Base-by-base conservation (phyloP, 2,797 vertebrate species). In the Hipposideros larvatus region DNA sequence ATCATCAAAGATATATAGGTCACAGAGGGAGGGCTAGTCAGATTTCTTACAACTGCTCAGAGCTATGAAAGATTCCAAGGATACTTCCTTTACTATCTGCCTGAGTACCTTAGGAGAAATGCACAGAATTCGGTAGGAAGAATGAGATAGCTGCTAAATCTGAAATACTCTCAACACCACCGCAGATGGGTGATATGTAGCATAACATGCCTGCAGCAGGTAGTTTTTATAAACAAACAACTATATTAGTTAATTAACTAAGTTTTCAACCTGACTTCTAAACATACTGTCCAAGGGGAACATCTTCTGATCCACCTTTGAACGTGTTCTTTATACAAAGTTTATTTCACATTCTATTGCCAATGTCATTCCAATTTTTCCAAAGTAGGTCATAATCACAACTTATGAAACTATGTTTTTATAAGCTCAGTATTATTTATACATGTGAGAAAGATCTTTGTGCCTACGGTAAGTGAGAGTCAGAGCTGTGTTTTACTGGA, bases 141-240 rank as follows among this genome's bases (percentile, higher is more conserved):
- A 92, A 70, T 53, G 53, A n/a, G 16, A 51, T 6, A 84, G 22
- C 15, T 84, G 24, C 15, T 63, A 31, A 91, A 68, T 48, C 19
- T 4, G 0, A 75, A 93, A 53, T 34, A 31, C 3, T 55, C n/a
- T 70, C 37, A 41, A 10, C 3, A 48, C 7, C 24, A 43, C 57
- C 46, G 37, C n/a, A 37, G 51, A 19, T 51, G 1, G 7, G 41
- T 65, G 84, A 28, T 18, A 18, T 5, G 7, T n/a, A 65, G 14
- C 41, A 63, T 7, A 51, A 22, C 8, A 31, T 51, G 11, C 57
- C 46, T 41, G 11, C 7, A 26, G 24, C 19, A 63, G 55, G 14
- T 19, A 41, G 31, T 87, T 91, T 87, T 91, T 57, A 87, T 46
- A 96, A 97, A 87, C 34, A 94, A 89, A 18, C 37, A 86, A 53